phyloP scores from a whole-genome alignment of 1,140 invertebrate species.

The Drosophila pectinifera region DNA sequence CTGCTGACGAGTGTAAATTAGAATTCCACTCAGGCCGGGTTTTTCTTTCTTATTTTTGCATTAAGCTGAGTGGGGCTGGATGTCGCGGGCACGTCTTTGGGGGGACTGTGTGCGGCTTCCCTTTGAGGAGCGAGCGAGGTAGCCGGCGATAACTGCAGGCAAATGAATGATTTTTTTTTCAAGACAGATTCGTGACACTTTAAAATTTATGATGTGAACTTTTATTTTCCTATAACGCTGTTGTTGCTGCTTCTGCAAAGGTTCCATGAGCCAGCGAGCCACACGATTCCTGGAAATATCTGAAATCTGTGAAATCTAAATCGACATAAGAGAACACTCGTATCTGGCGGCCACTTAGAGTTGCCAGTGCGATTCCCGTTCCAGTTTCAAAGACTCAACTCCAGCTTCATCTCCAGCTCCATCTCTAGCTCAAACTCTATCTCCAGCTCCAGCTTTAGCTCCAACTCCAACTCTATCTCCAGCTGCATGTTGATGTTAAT shows the following conservation, averaged over 20 bases:
- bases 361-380: slow-evolving; percentile 50
- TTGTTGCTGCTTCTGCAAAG: slow-evolving; percentile 38
- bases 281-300: slow-evolving; percentile 79
- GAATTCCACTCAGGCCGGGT: slow-evolving; percentile 67
- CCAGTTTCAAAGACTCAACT: slow-evolving; percentile 24
- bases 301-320: slow-evolving; percentile 81
- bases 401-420: slow-evolving; percentile 27
- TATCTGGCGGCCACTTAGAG: slow-evolving; percentile 61
- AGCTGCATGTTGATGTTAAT: slow-evolving; percentile 82
- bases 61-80: slow-evolving; percentile 36
- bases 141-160: slow-evolving; percentile 65
- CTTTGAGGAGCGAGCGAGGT: slow-evolving; percentile 61
- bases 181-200: slow-evolving; percentile 82
- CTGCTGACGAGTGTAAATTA: slow-evolving; percentile 64
- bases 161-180: slow-evolving; percentile 79
- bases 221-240: slow-evolving; percentile 49
- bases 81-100: slow-evolving; percentile 65
- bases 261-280: slow-evolving; percentile 42
- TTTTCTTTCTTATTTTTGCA: slow-evolving; percentile 5
- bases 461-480: slow-evolving; percentile 47
- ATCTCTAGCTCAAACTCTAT: slow-evolving; percentile 18
- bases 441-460: slow-evolving; percentile 9
- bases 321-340: slow-evolving; percentile 71
- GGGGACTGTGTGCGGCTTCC: slow-evolving; percentile 66
- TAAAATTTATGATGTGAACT: slow-evolving; percentile 84